Evolutionary conservation across 2,797 vertebrate species (phyloP).

Genomic region (Erethizon dorsatum): DNA sequence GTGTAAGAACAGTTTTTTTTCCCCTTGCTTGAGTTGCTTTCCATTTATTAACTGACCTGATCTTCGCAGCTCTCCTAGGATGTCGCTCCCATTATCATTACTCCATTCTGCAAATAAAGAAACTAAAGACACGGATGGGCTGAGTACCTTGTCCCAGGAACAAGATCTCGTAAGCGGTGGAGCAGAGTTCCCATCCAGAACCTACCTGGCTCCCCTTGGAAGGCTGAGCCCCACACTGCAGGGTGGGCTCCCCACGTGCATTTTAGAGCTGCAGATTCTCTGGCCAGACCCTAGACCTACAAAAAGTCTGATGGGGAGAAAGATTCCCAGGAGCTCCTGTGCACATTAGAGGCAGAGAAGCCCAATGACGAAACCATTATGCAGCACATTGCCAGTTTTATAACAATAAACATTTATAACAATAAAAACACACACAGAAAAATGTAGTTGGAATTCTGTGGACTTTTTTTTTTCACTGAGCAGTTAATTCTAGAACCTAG

Average conservation of each 20-base stretch:
- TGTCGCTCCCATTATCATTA: no score
- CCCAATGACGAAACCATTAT: background rate
- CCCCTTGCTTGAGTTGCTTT: background rate
- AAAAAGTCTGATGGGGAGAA: background rate
- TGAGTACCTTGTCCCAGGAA: background rate
- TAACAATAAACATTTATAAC: background rate
- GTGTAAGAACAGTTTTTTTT: background rate
- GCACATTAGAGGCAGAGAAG: background rate
- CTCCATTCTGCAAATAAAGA: background rate
- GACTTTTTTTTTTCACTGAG: background rate
- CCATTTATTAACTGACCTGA: background rate
- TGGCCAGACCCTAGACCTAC: background rate
- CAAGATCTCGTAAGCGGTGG: background rate
- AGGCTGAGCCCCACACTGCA: background rate
- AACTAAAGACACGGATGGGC: background rate
- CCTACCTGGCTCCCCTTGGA: background rate
- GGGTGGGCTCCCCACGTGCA: background rate
- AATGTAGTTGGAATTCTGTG: constrained; percentile 31
- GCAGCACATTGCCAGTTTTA: background rate
- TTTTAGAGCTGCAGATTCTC: background rate
- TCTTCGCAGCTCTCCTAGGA: background rate
- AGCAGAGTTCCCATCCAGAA: background rate
- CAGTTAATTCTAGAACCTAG: constrained; percentile 49
- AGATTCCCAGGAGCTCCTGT: background rate
- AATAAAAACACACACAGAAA: background rate